Conservation (phyloP, 2,888 invertebrate species). For the Operophtera brumata region DNA sequence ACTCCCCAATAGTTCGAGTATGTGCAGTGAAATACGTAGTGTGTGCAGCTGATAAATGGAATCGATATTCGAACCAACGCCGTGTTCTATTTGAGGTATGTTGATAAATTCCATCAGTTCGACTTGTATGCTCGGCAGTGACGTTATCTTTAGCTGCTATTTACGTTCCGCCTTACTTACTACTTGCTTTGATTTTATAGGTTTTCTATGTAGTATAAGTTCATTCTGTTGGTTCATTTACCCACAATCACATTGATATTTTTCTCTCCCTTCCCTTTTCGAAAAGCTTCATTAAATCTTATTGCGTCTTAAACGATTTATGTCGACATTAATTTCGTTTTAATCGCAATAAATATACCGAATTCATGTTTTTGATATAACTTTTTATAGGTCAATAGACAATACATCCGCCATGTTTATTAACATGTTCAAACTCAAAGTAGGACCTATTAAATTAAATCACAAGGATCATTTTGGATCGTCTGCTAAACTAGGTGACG, state of each 20-base stretch:
- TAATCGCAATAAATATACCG: slow-evolving; percentile 34
- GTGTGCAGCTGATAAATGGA: slow-evolving; percentile 44
- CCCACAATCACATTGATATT: slow-evolving; percentile 17
- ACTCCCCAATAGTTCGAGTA: slow-evolving; percentile 36
- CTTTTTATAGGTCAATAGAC: slow-evolving; percentile 1
- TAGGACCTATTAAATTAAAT: no score
- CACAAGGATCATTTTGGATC: no score
- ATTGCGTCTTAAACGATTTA: slow-evolving; percentile 40
- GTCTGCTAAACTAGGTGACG: no score
- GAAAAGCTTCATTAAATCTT: slow-evolving; percentile 41
- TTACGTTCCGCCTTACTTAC: background rate
- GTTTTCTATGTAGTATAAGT: background rate
- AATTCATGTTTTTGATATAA: slow-evolving; percentile 24
- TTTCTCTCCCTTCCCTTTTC: slow-evolving; percentile 25
- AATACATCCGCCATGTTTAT: background rate
- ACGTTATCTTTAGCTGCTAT: slow-evolving; percentile 13
- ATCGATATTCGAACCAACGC: slow-evolving; percentile 38
- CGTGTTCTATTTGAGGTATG: slow-evolving; percentile 33
- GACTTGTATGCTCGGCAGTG: slow-evolving; percentile 5
- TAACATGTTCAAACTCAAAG: no score
- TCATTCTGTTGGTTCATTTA: background rate
- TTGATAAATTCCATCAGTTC: slow-evolving; percentile 17
- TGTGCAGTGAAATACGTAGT: slow-evolving; percentile 37
- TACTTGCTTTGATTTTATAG: background rate
- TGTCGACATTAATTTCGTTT: slow-evolving; percentile 34